Evolutionary conservation across 2,888 invertebrate species (phyloP), one percentile per base, ranked within the genome.

Genomic region (Pogonocherus hispidulus): DNA sequence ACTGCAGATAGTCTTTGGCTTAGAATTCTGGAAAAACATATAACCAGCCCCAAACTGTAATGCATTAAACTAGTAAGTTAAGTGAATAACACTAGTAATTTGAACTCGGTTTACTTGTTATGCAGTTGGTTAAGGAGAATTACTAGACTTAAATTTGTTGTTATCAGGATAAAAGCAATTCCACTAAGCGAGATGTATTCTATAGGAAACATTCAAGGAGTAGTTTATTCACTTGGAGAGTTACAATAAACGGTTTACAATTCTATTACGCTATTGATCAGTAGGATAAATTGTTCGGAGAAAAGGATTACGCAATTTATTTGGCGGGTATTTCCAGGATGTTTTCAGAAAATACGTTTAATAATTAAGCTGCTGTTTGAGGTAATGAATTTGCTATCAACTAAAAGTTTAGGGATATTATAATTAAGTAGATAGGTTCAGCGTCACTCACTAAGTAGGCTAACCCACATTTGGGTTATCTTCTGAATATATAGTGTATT

Each of bases 111-210:
- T 63, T 63, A 22, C 54, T 54, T 63, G 52, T 63, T 37, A 19
- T 32, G 32, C 54, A 22, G 18, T 23, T 46, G 54, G 37, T 3
- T 59, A n/a, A 47, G 46, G 46, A 27, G 18, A 59, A 59, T 57
- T 32, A 47, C 47, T 14, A 47, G 32, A 59, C 32, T 59, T 59
- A 59, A 47, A 47, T 47, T 59, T 47, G 59, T 57, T 44, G 57
- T 71, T 66, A 71, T 69, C 68, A 60, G 63, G 71, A 69, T 71
- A 54, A 64, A 67, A 67, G 67, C 71, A 67, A 67, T 71, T 71
- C 56, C 54, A 54, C 71, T 71, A 67, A 71, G 67, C 65, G 66
- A 66, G 60, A 68, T 67, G 66, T 70, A 67, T 62, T 57, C 55
- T 32, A 54, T 66, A 63, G 63, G 60, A 67, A 66, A 68, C 71